Conservation (phyloP, 2,888 invertebrate species). For the Anorthoa munda region DNA sequence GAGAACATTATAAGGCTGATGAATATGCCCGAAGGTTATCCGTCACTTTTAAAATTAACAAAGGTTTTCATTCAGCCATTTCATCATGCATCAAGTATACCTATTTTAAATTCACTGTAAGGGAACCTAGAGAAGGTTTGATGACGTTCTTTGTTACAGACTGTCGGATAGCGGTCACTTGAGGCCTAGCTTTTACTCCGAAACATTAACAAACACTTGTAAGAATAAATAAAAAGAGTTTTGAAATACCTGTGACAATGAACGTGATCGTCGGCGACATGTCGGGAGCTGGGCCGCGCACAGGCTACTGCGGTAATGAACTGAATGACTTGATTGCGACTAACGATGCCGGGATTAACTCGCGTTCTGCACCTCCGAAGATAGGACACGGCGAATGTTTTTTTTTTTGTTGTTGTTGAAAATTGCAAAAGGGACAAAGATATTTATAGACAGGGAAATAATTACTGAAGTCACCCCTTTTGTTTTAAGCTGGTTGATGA, state of each 20-base stretch:
- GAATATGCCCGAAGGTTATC: neutral
- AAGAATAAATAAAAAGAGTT: slow-evolving; percentile 12
- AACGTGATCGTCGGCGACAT: slow-evolving; percentile 73
- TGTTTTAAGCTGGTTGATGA: neutral
- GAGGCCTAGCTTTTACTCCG: neutral
- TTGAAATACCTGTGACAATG: slow-evolving; percentile 75
- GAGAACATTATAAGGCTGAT: no score
- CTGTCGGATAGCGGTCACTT: neutral
- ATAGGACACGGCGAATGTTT: slow-evolving; percentile 71
- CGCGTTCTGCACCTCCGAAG: slow-evolving; percentile 62
- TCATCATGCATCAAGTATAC: neutral
- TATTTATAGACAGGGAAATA: neutral
- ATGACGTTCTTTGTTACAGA: no score
- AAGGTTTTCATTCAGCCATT: neutral
- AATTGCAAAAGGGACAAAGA: neutral
- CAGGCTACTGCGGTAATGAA: slow-evolving; percentile 78
- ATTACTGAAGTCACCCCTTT: neutral
- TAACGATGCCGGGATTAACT: slow-evolving; percentile 73
- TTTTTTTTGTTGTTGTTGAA: slow-evolving; percentile 6
- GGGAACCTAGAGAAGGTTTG: no score
- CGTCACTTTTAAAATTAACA: neutral
- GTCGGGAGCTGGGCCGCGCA: slow-evolving; percentile 66
- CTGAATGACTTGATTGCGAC: slow-evolving; percentile 81
- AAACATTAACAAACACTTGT: neutral
- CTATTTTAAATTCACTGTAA: no score